Evolutionary conservation across 1,140 invertebrate genomes (phyloP), one percentile per base, ranked within the genome.

Genomic region (Chlorops oryzae): DNA sequence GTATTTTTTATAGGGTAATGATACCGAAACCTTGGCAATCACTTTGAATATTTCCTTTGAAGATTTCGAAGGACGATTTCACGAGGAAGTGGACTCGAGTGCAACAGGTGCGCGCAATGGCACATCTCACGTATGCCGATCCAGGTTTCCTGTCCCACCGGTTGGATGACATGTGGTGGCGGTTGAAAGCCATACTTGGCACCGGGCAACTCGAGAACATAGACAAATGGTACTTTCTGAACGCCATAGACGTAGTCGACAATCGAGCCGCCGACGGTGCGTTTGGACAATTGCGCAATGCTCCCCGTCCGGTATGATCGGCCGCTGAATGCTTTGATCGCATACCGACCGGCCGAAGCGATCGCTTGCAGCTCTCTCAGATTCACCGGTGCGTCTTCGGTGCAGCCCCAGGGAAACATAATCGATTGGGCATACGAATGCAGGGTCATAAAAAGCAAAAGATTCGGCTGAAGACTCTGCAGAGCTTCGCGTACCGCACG

Each of bases 191-290:
- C 82, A 28, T 77, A 74, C 6, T 64, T 60, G 5, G 79, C 78
- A 5, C 73, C 75, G 27, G 83, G 81, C 28, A 87, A 62, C 66
- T 88, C 86, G 68, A 87, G 78, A 0, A 84, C 80, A 57, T 80
- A 84, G 0, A 80, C 78, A 62, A 85, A 83, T 4, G 82, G n/a
- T 81, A 2, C 75, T 15, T 78, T 78, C 2, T 76, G 69, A 0
- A 73, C 75, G 0, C 79, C 82, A 56, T 80, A 83, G 0, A 81
- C 83, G 67, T 80, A 88, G 57, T 88, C 86, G 58, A 85, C 80
- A 48, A 81, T 82, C 2, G 80, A 81, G 2, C 85, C 85, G 32
- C 83, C 78, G 7, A 82, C 81, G 1, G 77, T 73, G 47, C 82
- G 79, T 70, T 77, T 63, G 12, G 56, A 65, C 15, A 35, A 37